Conservation (phyloP, 2,797 vertebrate species). For the Streptopelia turtur region DNA sequence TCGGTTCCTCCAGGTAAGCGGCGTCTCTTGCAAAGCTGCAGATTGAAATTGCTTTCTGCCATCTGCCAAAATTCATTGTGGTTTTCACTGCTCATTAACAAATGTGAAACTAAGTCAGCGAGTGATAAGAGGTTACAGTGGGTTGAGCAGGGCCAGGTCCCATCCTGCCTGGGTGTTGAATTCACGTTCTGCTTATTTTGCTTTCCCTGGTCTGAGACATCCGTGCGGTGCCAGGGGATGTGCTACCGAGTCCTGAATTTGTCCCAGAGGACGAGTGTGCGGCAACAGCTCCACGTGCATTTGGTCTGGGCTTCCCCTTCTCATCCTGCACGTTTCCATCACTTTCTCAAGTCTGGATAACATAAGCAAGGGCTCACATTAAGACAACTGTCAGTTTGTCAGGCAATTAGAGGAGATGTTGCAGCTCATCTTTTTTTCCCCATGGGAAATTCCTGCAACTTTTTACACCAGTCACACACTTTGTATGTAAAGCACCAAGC, state of each 20-base stretch:
- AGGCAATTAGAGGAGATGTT: not conserved
- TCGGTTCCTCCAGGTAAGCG: not conserved
- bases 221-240: not conserved
- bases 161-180: not conserved
- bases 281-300: not conserved
- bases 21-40: too few species aligned
- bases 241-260: accelerated
- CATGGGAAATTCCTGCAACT: not conserved
- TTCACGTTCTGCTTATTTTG: not conserved
- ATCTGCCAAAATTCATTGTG: accelerated
- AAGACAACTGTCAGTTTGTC: too few species aligned
- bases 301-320: not conserved
- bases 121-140: not conserved
- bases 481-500: not conserved
- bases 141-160: not conserved
- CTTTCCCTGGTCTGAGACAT: not conserved
- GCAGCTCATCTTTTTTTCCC: not conserved
- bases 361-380: not conserved
- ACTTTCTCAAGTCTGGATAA: not conserved
- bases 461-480: not conserved
- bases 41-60: not conserved
- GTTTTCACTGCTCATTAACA: not conserved
- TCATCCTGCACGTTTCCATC: too few species aligned
- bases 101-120: not conserved
- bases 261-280: accelerated